Percentiles rank a stretch among this genome's conserved stretches.
phyloP scores from a whole-genome alignment of 2,888 invertebrate genomes.

The Glaucopsyche alexis region DNA sequence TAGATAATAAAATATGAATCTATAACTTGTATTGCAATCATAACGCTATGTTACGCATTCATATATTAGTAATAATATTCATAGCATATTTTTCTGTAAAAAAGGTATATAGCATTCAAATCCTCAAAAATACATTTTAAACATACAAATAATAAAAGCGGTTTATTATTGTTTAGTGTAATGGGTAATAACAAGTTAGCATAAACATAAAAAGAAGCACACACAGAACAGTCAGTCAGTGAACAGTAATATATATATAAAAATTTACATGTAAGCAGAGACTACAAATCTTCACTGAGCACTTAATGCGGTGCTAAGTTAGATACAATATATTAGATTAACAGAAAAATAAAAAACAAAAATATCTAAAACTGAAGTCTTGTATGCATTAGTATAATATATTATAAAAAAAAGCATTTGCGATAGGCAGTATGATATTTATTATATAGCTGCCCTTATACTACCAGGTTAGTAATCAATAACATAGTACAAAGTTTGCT shows the following conservation, averaged over 20 bases:
- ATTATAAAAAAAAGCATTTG: too few species aligned
- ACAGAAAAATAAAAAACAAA: too few species aligned
- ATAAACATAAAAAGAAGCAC: background rate
- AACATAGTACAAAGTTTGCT: background rate
- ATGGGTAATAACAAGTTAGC: background rate
- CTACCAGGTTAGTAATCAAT: background rate
- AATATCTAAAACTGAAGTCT: background rate
- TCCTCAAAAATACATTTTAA: background rate
- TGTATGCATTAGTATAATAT: too few species aligned
- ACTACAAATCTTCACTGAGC: background rate
- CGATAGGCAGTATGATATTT: too few species aligned
- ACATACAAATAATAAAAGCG: background rate
- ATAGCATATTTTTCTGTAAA: background rate
- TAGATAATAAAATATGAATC: too few species aligned
- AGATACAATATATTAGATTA: too few species aligned
- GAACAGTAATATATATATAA: background rate
- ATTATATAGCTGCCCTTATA: too few species aligned
- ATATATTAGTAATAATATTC: background rate
- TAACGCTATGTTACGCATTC: too few species aligned
- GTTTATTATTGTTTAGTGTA: conserved; percentile 15
- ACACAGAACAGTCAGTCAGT: background rate
- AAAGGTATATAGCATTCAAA: background rate
- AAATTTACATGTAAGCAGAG: background rate
- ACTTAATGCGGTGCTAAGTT: background rate
- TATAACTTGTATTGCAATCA: too few species aligned